A percentile compares a stretch with the other conserved stretches of the same genome.
phyloP scores from a whole-genome alignment of 2,113 vertebrate species.

The Butorides virescens region DNA sequence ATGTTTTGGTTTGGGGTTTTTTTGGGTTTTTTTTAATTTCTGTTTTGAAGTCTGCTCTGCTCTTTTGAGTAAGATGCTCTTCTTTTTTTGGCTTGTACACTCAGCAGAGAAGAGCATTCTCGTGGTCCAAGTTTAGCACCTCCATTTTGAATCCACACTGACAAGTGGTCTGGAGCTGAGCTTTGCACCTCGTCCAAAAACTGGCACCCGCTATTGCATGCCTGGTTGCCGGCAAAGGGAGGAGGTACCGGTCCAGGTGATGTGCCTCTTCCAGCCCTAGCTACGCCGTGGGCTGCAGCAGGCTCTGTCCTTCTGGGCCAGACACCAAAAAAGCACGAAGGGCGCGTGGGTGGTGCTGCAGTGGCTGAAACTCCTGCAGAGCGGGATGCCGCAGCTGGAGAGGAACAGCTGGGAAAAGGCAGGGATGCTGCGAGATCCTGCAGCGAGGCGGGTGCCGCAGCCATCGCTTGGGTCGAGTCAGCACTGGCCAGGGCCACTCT shows the following conservation, averaged over 20 bases:
- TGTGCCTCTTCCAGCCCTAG: neutral
- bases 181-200: neutral
- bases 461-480: neutral
- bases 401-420: neutral
- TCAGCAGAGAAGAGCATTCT: neutral
- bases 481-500: neutral
- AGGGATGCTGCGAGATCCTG: neutral
- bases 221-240: neutral
- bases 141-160: neutral
- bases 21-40: neutral
- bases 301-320: fast-evolving
- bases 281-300: neutral
- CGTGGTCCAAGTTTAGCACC: neutral
- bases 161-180: neutral
- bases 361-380: neutral
- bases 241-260: neutral
- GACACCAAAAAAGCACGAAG: neutral
- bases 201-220: fast-evolving
- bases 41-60: neutral
- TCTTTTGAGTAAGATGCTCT: neutral
- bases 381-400: neutral
- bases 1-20: neutral
- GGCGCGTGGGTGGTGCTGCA: fast-evolving
- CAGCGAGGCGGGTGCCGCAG: fast-evolving
- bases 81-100: neutral